These are phyloP conservation scores for Rhadinocentrus ornatus DNA, from an alignment of 2,797 vertebrate species.

Conservation along the genomic window DNA sequence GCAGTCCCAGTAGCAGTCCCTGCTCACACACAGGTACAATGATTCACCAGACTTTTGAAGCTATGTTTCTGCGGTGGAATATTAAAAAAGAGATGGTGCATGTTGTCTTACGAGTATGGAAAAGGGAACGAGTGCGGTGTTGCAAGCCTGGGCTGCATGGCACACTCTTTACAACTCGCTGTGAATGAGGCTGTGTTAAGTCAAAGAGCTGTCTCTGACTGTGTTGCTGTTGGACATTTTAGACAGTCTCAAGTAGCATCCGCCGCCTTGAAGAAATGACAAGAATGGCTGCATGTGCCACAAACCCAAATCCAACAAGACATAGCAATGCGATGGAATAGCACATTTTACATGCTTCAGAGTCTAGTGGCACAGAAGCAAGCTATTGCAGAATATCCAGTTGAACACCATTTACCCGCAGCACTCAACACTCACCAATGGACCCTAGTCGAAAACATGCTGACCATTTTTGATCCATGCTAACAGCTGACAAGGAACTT, in stretches of 20 bases:
- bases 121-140: background rate
- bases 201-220: background rate
- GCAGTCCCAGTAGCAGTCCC: background rate
- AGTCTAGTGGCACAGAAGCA: background rate
- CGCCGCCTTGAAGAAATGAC: background rate
- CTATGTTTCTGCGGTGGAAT: background rate
- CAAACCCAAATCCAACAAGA: background rate
- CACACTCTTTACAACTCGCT: background rate
- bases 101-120: background rate
- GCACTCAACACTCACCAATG: background rate
- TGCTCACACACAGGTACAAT: conserved; percentile 1
- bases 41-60: background rate
- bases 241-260: background rate
- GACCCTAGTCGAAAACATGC: conserved; percentile 1
- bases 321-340: background rate
- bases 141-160: background rate
- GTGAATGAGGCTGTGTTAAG: background rate
- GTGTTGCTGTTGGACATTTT: background rate
- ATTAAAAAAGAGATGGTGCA: background rate
- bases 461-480: conserved; percentile 1
- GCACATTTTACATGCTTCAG: background rate
- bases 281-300: background rate
- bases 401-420: background rate
- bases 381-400: conserved; percentile 2
- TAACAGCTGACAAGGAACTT: background rate